Evolutionary conservation across 1,140 invertebrate genomes (phyloP).

Genomic region (Ectropis grisescens): DNA sequence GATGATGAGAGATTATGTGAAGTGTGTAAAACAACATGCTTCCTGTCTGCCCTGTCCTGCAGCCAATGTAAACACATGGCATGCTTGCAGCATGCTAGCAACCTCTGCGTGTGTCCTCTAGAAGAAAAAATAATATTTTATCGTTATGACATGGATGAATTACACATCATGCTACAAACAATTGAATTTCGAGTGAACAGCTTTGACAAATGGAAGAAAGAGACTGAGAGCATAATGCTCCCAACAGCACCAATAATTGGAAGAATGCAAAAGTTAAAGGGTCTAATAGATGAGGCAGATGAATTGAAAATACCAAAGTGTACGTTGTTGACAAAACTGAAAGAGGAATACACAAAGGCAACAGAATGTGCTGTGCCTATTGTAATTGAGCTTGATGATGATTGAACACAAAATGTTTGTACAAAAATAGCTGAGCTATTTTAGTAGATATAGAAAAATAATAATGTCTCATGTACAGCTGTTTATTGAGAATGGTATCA

Average conservation of each 20-base stretch:
- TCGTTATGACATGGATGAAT: conserved; percentile 94
- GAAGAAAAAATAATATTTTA: conserved; percentile 86
- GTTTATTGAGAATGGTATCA: no score
- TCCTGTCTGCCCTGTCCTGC: conserved; percentile 94
- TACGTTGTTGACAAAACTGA: conserved; percentile 47
- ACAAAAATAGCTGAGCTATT: no score
- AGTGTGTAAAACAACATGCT: conserved; percentile 97
- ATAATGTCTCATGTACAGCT: no score
- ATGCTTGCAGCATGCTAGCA: conserved; percentile 89
- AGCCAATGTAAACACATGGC: conserved; percentile 85
- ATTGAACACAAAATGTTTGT: conserved; percentile 33
- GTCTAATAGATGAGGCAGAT: conserved; percentile 57
- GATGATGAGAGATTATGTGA: conserved; percentile 97
- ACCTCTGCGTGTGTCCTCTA: conserved; percentile 87
- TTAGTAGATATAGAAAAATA: no score
- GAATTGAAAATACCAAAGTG: conserved; percentile 68
- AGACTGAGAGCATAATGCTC: conserved; percentile 87
- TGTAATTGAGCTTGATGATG: conserved; percentile 63
- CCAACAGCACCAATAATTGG: conserved; percentile 78
- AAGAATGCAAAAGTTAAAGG: conserved; percentile 75
- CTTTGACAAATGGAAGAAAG: conserved; percentile 92
- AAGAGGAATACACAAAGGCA: conserved; percentile 51
- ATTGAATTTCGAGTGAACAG: conserved; percentile 92
- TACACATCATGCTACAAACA: conserved; percentile 89
- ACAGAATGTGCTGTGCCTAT: conserved; percentile 55